Percentiles rank a stretch among this genome's conserved stretches.
Conservation (phyloP, 2,888 invertebrate genomes). For the Sphecodes monilicornis region DNA sequence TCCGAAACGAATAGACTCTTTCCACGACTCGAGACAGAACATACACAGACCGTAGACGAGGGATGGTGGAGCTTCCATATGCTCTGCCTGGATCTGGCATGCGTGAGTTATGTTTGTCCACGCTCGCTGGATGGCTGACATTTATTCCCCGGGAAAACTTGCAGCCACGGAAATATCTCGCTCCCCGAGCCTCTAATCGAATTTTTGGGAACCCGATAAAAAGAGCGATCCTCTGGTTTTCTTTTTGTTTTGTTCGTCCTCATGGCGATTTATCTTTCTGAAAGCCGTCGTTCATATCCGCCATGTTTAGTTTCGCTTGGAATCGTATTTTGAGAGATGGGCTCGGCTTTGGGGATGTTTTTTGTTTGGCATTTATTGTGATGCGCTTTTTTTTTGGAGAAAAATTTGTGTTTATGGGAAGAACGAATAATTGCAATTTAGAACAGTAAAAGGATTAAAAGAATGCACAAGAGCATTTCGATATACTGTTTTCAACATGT, state of each 20-base stretch:
- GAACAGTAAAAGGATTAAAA: too few species aligned
- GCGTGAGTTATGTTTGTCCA: constrained; percentile 32
- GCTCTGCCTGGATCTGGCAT: not conserved
- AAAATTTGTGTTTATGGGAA: too few species aligned
- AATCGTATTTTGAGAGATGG: not conserved
- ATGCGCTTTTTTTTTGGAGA: too few species aligned
- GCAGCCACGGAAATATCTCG: not conserved
- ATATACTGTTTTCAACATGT: too few species aligned
- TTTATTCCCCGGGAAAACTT: not conserved
- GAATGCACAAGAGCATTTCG: too few species aligned
- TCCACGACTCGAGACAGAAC: not conserved
- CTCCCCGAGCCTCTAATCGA: not conserved
- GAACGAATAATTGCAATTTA: too few species aligned
- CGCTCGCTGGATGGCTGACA: constrained; percentile 3
- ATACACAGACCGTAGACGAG: not conserved
- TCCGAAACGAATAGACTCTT: constrained; percentile 4
- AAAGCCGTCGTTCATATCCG: not conserved
- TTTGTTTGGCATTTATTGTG: not conserved
- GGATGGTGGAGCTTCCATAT: not conserved
- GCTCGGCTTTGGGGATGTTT: not conserved
- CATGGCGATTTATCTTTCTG: not conserved
- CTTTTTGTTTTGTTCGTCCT: not conserved
- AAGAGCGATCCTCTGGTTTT: not conserved
- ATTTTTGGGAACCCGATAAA: not conserved
- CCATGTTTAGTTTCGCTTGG: not conserved